Percentiles rank a stretch among this genome's conserved stretches.
Conservation (phyloP, 2,888 invertebrate genomes). For the Calliopum simillimum region DNA sequence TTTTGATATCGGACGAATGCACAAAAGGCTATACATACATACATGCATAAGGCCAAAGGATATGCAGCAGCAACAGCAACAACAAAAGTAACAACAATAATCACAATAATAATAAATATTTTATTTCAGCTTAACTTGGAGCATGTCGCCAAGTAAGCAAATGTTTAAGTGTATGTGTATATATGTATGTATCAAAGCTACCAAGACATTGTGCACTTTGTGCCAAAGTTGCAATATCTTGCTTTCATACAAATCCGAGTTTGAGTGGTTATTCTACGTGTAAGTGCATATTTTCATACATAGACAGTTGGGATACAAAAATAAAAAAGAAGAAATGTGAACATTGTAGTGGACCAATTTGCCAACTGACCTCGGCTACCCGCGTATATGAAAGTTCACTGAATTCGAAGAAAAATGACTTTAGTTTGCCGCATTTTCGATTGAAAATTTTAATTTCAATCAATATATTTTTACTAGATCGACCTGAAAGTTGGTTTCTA, state of each 20-base stretch:
- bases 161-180: slow-evolving; percentile 3
- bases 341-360: too few relatives aligned
- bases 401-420: too few relatives aligned
- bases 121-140: slow-evolving; percentile 31
- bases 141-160: not conserved
- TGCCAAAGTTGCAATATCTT: slow-evolving; percentile 20
- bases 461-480: too few relatives aligned
- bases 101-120: slow-evolving; percentile 39
- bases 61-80: slow-evolving; percentile 10
- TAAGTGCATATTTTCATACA: too few relatives aligned
- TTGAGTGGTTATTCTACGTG: too few relatives aligned
- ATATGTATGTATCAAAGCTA: not conserved
- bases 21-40: slow-evolving; percentile 7
- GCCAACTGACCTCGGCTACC: too few relatives aligned
- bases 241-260: not conserved
- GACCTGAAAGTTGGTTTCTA: too few relatives aligned
- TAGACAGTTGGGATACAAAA: too few relatives aligned
- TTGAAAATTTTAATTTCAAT: too few relatives aligned
- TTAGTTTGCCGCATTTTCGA: too few relatives aligned
- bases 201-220: not conserved
- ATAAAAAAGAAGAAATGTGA: too few relatives aligned
- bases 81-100: slow-evolving; percentile 18
- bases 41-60: slow-evolving; percentile 4
- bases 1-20: slow-evolving; percentile 20
- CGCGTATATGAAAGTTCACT: too few relatives aligned